Evolutionary conservation across 2,797 vertebrate genomes (phyloP).

Genomic region (Gymnocypris eckloni): DNA sequence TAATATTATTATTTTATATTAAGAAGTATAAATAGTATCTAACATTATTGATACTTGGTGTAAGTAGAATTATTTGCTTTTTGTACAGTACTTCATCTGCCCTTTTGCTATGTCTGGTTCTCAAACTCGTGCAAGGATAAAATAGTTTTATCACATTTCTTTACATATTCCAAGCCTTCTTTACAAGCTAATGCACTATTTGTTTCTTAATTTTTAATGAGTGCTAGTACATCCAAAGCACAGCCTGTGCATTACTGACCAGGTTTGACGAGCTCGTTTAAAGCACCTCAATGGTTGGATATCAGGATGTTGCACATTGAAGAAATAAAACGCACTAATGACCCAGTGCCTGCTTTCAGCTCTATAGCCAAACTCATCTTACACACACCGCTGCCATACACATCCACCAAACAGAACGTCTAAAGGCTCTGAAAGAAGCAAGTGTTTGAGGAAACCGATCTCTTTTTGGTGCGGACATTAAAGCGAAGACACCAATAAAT

Average conservation of each 20-base stretch:
- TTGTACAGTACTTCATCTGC: too few species aligned
- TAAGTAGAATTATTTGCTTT: too few species aligned
- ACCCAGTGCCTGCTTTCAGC: constrained; percentile 54
- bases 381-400: constrained; percentile 25
- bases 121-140: too few species aligned
- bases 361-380: constrained; percentile 51
- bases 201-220: constrained; percentile 39
- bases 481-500: background rate
- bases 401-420: constrained; percentile 15
- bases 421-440: constrained; percentile 24
- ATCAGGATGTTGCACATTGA: constrained; percentile 55
- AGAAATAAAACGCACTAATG: constrained; percentile 63
- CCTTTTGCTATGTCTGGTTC: too few species aligned
- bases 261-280: constrained; percentile 55
- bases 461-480: background rate
- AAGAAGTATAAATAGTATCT: too few species aligned
- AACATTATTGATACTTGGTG: too few species aligned
- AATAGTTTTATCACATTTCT: too few species aligned
- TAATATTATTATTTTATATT: too few species aligned
- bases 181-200: constrained; percentile 6
- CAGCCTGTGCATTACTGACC: constrained; percentile 45
- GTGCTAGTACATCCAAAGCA: constrained; percentile 43
- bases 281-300: constrained; percentile 54
- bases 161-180: background rate
- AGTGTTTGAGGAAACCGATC: background rate